Base-by-base conservation (phyloP, 1,140 invertebrate species). In the Stenopsyche tienmushanensis region DNA sequence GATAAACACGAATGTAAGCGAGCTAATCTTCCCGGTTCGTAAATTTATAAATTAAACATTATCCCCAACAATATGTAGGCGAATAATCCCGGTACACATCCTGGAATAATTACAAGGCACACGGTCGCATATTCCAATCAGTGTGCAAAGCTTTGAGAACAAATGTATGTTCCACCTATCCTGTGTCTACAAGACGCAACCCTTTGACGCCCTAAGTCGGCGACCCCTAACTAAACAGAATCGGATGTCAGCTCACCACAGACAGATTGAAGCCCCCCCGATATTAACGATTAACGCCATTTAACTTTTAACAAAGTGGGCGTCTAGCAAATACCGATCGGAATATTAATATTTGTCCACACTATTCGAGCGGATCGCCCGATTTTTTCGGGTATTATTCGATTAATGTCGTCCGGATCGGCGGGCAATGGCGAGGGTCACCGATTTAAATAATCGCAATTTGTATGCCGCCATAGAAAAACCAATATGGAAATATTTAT, bases 271-370 rank as follows among this genome's bases (percentile, higher is more conserved):
- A n/a, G n/a, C n/a, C n/a, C n/a, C n/a, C n/a, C n/a, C n/a, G n/a
- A n/a, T n/a, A n/a, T n/a, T n/a, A n/a, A n/a, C n/a, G n/a, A n/a
- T n/a, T n/a, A n/a, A n/a, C n/a, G n/a, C n/a, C n/a, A n/a, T n/a
- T n/a, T n/a, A n/a, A n/a, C n/a, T n/a, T n/a, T n/a, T n/a, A n/a
- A 9, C 52, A 15, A 25, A 5, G 52, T 54, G 26, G 52, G 52
- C 25, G 26, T 34, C 18, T 34, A 17, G 25, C 24, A 24, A 49
- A 34, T 29, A 15, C 25, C 39, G 52, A 54, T 54, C 39, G 52
- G 25, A 54, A 54, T 29, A 54, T 54, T 54, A 54, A 54, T 54
- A 54, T 54, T 54, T 29, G 52, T 34, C n/a, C 24, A 34, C 24
- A 18, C 24, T 17, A 29, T 54, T 54, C 52, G 25, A 54, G 15